These are phyloP conservation scores for Neodiprion lecontei DNA, from an alignment of 1,140 invertebrate species.

Conservation along the genomic window DNA sequence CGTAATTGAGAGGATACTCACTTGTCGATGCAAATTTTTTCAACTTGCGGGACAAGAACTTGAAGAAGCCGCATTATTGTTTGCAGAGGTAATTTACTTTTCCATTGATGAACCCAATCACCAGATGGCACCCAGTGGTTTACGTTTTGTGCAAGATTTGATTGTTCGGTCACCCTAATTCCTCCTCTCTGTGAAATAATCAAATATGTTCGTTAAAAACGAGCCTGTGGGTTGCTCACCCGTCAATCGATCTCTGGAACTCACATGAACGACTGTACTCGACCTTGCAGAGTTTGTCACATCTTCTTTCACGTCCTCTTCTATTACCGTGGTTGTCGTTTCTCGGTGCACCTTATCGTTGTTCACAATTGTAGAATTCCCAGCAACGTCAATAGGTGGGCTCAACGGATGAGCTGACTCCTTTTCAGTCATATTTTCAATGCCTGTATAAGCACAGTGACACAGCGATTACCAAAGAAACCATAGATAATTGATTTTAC, in stretches of 20 bases:
- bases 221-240: slow-evolving; percentile 26
- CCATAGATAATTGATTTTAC: slow-evolving; percentile 22
- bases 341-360: slow-evolving; percentile 34
- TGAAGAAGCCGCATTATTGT: slow-evolving; percentile 99
- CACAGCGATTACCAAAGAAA: slow-evolving; percentile 13
- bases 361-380: slow-evolving; percentile 22
- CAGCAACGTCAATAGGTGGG: slow-evolving; percentile 45
- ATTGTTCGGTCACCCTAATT: slow-evolving; percentile 55
- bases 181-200: slow-evolving; percentile 54
- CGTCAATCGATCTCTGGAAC: neutral
- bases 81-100: slow-evolving; percentile 95
- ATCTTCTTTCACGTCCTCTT: neutral
- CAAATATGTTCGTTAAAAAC: slow-evolving; percentile 22
- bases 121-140: slow-evolving; percentile 83
- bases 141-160: slow-evolving; percentile 29
- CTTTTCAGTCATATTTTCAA: slow-evolving; percentile 94
- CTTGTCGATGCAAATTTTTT: slow-evolving; percentile 99
- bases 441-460: slow-evolving; percentile 62
- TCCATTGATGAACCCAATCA: slow-evolving; percentile 97
- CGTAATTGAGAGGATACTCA: slow-evolving; percentile 62
- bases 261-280: slow-evolving; percentile 11
- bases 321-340: slow-evolving; percentile 22
- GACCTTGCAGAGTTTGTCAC: neutral
- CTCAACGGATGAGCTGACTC: slow-evolving; percentile 83
- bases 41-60: slow-evolving; percentile 98